phyloP scores from a whole-genome alignment of 2,113 vertebrate genomes.

The Origma solitaria region DNA sequence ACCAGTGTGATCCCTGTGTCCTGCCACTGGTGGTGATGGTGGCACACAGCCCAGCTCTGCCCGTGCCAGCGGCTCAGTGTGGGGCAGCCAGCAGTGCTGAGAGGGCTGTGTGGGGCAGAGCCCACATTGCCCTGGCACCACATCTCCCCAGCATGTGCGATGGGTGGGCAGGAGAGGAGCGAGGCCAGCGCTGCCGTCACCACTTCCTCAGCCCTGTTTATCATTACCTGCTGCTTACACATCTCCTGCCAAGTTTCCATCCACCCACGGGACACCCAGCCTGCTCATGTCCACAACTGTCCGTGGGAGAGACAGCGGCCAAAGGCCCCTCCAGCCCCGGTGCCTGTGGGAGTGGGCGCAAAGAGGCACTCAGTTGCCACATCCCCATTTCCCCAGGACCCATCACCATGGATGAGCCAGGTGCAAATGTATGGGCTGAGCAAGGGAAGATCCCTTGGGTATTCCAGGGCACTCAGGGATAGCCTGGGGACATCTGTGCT shows the following conservation, averaged over 20 bases:
- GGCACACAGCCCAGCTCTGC: fast-evolving
- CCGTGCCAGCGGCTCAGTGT: fast-evolving
- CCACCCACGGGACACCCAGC: not conserved
- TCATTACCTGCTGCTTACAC: not conserved
- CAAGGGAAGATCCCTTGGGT: not conserved
- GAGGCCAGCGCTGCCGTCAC: not conserved
- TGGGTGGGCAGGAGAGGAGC: not conserved
- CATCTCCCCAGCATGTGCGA: fast-evolving
- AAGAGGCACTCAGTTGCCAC: not conserved
- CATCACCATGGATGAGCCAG: not conserved
- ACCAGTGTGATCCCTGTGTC: fast-evolving
- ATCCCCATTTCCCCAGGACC: not conserved
- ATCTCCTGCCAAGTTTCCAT: conserved; percentile 45
- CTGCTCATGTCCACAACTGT: not conserved
- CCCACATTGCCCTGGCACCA: not conserved
- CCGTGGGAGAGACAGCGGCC: not conserved
- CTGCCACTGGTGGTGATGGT: not conserved
- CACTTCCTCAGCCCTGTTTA: not conserved
- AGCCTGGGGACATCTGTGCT: not conserved
- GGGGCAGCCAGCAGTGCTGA: not conserved
- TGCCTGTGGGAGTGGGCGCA: not conserved
- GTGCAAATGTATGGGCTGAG: not conserved
- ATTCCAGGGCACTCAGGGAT: not conserved
- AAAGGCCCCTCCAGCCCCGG: not conserved
- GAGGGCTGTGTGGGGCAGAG: not conserved